Conservation (phyloP, 2,888 invertebrate genomes). For the Polylopha cassiicola region DNA sequence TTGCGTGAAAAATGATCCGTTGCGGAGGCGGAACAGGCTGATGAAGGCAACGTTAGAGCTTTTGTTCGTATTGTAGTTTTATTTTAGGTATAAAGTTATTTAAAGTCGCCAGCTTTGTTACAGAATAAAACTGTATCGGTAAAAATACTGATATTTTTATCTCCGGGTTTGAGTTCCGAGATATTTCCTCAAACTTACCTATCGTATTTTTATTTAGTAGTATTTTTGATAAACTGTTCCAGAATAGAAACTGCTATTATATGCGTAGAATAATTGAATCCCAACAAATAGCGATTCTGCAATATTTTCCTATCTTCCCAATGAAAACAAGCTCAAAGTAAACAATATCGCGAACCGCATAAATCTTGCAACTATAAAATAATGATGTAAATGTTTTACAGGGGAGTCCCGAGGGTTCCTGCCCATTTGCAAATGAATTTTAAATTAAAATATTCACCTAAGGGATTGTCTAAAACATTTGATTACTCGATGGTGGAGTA, state of each 20-base stretch:
- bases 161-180: too few relatives aligned
- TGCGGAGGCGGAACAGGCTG: slow-evolving; percentile 3
- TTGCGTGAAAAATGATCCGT: slow-evolving; percentile 4
- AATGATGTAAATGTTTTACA: slow-evolving; percentile 44
- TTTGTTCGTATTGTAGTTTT: slow-evolving; percentile 1
- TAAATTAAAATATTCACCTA: slow-evolving; percentile 53
- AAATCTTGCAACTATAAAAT: slow-evolving; percentile 37
- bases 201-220: too few relatives aligned
- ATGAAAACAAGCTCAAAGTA: slow-evolving; percentile 9
- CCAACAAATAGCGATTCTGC: not conserved
- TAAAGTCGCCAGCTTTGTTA: too few relatives aligned
- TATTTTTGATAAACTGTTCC: too few relatives aligned
- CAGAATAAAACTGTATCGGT: too few relatives aligned
- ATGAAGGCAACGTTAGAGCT: not conserved
- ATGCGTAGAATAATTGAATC: not conserved
- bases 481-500: slow-evolving; percentile 22
- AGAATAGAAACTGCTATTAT: not conserved
- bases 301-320: too few relatives aligned
- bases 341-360: slow-evolving; percentile 14
- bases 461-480: slow-evolving; percentile 41
- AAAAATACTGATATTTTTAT: too few relatives aligned
- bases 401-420: slow-evolving; percentile 26
- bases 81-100: not conserved
- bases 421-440: slow-evolving; percentile 66
- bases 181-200: too few relatives aligned